Evolutionary conservation across 2,113 vertebrate genomes (phyloP).

Genomic region (Pleuronectes platessa): DNA sequence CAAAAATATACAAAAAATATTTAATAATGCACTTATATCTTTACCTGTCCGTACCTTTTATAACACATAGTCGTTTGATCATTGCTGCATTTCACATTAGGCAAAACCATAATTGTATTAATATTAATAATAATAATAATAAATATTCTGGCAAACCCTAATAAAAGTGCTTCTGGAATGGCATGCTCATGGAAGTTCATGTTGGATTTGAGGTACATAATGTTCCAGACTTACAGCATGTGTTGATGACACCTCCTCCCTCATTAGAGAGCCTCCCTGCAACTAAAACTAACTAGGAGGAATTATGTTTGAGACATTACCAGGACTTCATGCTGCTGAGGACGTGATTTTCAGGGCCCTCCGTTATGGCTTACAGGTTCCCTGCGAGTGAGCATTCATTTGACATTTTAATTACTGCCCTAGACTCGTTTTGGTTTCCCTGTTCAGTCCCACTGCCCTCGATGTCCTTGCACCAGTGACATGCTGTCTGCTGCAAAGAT

Average conservation of each 20-base stretch:
- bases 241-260: slow-evolving; percentile 18
- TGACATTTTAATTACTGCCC: slow-evolving; percentile 79
- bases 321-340: slow-evolving; percentile 50
- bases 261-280: slow-evolving; percentile 61
- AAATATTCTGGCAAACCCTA: neutral
- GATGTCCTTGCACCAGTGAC: slow-evolving; percentile 70
- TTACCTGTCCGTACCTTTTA: too few species aligned
- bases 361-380: slow-evolving; percentile 45
- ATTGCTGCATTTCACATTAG: too few species aligned
- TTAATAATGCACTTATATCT: too few species aligned
- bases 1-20: too few species aligned
- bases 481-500: slow-evolving; percentile 65
- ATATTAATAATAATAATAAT: too few species aligned
- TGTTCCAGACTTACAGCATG: neutral
- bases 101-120: too few species aligned
- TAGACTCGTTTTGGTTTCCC: slow-evolving; percentile 66
- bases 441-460: slow-evolving; percentile 67
- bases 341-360: slow-evolving; percentile 42
- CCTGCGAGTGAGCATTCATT: slow-evolving; percentile 62
- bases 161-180: neutral
- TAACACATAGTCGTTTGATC: too few species aligned
- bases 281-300: slow-evolving; percentile 26
- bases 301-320: slow-evolving; percentile 49
- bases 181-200: neutral
- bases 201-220: neutral